These are phyloP conservation scores for Rhipidura dahli DNA, from an alignment of 2,113 vertebrate genomes.

Conservation along the genomic window DNA sequence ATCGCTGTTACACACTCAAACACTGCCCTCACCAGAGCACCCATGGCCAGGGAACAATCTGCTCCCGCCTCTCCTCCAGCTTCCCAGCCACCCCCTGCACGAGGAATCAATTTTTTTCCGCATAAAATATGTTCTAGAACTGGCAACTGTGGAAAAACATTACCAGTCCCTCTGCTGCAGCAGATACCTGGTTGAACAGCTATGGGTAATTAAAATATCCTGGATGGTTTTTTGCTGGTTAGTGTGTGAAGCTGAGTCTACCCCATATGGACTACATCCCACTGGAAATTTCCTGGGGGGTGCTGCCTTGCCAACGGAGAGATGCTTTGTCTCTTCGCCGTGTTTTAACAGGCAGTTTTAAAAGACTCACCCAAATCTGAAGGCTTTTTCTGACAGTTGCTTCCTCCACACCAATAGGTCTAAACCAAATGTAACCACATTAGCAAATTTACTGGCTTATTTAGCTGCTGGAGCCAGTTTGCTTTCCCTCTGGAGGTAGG, in stretches of 20 bases:
- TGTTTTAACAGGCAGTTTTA: background rate
- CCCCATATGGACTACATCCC: fast-evolving
- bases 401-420: fast-evolving
- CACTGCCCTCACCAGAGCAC: conserved; percentile 57
- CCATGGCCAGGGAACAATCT: fast-evolving
- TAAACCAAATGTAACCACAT: fast-evolving
- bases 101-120: fast-evolving
- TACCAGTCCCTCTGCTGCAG: background rate
- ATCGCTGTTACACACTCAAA: conserved; percentile 51
- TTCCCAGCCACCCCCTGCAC: background rate
- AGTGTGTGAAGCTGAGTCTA: background rate
- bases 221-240: fast-evolving
- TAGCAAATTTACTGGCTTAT: fast-evolving
- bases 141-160: background rate
- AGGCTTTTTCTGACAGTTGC: background rate
- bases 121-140: fast-evolving
- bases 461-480: fast-evolving
- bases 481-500: fast-evolving
- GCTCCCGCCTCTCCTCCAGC: background rate
- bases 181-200: background rate
- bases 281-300: background rate
- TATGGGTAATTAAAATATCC: fast-evolving
- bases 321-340: background rate
- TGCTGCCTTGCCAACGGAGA: background rate
- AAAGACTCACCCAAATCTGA: background rate